Base-by-base conservation (phyloP, 2,888 invertebrate genomes). In the Macaria notata region DNA sequence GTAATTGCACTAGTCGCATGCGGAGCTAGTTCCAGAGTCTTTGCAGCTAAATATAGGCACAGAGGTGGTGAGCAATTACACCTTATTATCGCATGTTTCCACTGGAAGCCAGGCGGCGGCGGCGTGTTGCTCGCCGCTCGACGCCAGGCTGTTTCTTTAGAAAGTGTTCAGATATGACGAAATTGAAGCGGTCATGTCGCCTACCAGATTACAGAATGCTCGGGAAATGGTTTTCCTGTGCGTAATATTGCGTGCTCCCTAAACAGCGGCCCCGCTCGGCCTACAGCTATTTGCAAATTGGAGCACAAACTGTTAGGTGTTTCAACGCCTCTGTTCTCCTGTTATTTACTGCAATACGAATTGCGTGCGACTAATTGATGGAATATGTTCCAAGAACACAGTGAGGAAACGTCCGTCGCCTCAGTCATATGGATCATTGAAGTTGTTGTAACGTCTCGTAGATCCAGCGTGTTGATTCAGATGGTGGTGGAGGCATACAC, bases 51-150 rank as follows among this genome's bases (percentile, higher is more conserved):
- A 91, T 90, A 90, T 91, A 91, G 91, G 76, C 83, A 83, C 86
- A 79, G 83, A 79, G 84, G 83, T 85, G 81, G 84, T 83, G 77
- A 76, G 84, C 86, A 90, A 90, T 91, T 90, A 89, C 80, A 84
- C 84, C 88, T 87, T 84, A 91, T 90, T 91, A 90, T 89, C 86
- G 88, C 89, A 84, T 85, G 85, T 88, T 88, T 87, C 85, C 86
- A 87, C 81, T 86, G 86, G 86, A 88, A 86, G 88, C 79, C 76
- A 70, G 68, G 79, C 76, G 73, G 76, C 80, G n/a, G n/a, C n/a
- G n/a, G n/a, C n/a, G n/a, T n/a, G 77, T 80, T 73, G 77, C 76
- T 78, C 78, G 80, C 83, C 83, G 82, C 76, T 74, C 68, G 65
- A 66, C 43, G 71, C 72, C 56, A 59, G 78, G 83, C 83, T 83